Evolutionary conservation across 1,140 invertebrate species (phyloP).

Genomic region (Coelopa frigida): DNA sequence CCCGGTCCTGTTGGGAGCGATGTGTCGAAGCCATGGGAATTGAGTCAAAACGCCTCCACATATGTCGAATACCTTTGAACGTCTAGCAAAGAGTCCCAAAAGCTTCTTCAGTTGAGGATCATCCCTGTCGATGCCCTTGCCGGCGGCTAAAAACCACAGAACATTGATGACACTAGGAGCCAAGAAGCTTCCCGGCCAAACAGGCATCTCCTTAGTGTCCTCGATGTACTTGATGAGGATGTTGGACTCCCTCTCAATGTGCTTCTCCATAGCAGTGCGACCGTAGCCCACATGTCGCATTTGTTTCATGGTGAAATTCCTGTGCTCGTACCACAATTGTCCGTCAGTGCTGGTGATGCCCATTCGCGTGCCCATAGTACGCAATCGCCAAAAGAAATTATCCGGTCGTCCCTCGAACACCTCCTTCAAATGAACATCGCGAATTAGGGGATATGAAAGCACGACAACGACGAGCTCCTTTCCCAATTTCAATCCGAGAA

Average conservation of each 20-base stretch:
- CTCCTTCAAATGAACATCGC: constrained; percentile 54
- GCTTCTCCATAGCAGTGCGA: constrained; percentile 60
- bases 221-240: constrained; percentile 47
- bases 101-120: constrained; percentile 52
- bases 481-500: constrained; percentile 62
- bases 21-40: constrained; percentile 60
- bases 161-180: constrained; percentile 63
- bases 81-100: constrained; percentile 54
- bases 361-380: constrained; percentile 56
- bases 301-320: constrained; percentile 62
- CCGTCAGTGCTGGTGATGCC: constrained; percentile 72
- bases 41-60: constrained; percentile 59
- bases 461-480: constrained; percentile 54
- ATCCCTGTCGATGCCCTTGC: constrained; percentile 46
- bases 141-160: constrained; percentile 64
- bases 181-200: constrained; percentile 44
- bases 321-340: constrained; percentile 63
- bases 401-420: constrained; percentile 66
- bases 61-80: constrained; percentile 60
- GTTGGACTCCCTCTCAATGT: constrained; percentile 59
- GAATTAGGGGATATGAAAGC: constrained; percentile 50
- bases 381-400: constrained; percentile 59
- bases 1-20: constrained; percentile 60
- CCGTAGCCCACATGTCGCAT: constrained; percentile 67
- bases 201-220: constrained; percentile 33